Base-by-base conservation (phyloP, 2,113 vertebrate genomes). In the Aphyosemion australe region DNA sequence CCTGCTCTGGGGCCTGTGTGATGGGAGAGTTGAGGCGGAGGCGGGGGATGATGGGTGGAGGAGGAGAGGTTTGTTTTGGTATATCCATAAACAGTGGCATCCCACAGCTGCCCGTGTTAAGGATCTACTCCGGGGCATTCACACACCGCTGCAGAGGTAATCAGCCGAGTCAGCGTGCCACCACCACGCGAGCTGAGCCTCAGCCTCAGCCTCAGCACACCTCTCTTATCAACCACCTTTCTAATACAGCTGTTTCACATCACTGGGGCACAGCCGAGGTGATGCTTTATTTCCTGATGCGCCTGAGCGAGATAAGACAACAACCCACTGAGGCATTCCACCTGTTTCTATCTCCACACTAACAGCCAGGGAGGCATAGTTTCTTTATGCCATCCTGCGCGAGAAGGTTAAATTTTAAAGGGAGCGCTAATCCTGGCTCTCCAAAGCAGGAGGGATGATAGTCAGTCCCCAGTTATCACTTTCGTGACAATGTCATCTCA, bases 251-350 rank as follows among this genome's bases (percentile, higher is more conserved):
- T 14, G 72, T 59, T 54, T 42, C 68, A 80, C 75, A 67, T 81
- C 81, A 69, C n/a, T 61, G 68, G 20, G 59, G 62, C 53, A 46
- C 41, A 12, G 76, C 66, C 4, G 61, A 76, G 68, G 46, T 69
- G 52, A 64, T 49, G 56, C 61, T 39, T 43, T 50, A 67, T 49
- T 66, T 62, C 65, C 60, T 58, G n/a, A n/a, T 72, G 76, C 78
- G 85, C 43, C 61, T 12, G 50, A 48, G 58, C 69, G 73, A 81
- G 82, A 90, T 83, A 79, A 84, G 80, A 72, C 74, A 72, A 80
- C 20, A 72, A 83, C 61, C 69, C 32, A 42, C 73, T 74, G 53
- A 65, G 62, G 16, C 50, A 12, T 70, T 66, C 72, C 68, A 76
- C 73, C 61, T 6, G 41, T 62, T 66, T 15, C 18, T 42, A 41